These are phyloP conservation scores for Charaxes varanes DNA, from an alignment of 1,140 invertebrate genomes.

Conservation along the genomic window DNA sequence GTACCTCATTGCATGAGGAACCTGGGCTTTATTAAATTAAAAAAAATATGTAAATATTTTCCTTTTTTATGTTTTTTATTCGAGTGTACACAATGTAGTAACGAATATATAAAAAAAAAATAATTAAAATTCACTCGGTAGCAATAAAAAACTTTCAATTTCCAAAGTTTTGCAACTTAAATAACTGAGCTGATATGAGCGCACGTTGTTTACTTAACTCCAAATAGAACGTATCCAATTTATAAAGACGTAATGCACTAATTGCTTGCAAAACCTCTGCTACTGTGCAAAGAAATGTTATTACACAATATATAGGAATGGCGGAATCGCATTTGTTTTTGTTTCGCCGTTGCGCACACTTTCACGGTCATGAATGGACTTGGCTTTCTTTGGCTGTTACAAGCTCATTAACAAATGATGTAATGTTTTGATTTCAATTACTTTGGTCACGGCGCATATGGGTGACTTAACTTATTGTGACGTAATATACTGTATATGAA, in stretches of 20 bases:
- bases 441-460: slow-evolving; percentile 14
- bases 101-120: too few species aligned
- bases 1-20: background rate
- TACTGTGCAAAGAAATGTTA: slow-evolving; percentile 8
- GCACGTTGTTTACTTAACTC: slow-evolving; percentile 13
- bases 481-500: too few species aligned
- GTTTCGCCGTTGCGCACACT: slow-evolving; percentile 30
- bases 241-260: slow-evolving; percentile 15
- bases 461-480: too few species aligned
- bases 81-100: too few species aligned
- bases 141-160: too few species aligned
- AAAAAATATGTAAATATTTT: too few species aligned
- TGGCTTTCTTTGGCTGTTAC: slow-evolving; percentile 36
- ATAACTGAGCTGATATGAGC: too few species aligned
- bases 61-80: too few species aligned
- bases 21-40: too few species aligned
- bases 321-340: slow-evolving; percentile 43
- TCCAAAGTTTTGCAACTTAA: too few species aligned
- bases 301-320: slow-evolving; percentile 19
- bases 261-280: slow-evolving; percentile 11
- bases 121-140: too few species aligned
- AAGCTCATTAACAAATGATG: slow-evolving; percentile 19
- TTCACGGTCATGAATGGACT: slow-evolving; percentile 44
- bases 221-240: slow-evolving; percentile 20
- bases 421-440: slow-evolving; percentile 16